phyloP scores from a whole-genome alignment of 2,797 vertebrate genomes.

The Fringilla coelebs region DNA sequence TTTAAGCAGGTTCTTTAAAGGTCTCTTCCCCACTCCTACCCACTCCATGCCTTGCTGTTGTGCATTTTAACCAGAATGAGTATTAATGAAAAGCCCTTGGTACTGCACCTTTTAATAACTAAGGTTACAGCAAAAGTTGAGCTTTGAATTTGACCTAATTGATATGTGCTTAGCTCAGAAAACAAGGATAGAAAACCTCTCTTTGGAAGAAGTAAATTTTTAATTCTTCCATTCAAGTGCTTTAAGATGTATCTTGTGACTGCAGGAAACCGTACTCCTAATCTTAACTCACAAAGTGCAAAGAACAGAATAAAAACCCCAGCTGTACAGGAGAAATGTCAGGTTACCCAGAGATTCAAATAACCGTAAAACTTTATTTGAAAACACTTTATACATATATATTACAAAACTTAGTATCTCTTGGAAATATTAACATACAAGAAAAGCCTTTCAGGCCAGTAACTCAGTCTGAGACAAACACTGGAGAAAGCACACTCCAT shows the following conservation, averaged over 20 bases:
- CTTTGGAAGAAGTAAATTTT: neutral
- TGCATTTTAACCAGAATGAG: neutral
- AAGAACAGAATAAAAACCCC: neutral
- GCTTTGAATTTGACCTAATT: neutral
- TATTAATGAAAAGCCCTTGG: neutral
- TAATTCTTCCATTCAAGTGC: neutral
- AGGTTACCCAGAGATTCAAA: neutral
- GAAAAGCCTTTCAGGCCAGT: neutral
- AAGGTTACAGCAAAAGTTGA: rapidly evolving
- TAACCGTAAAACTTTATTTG: neutral
- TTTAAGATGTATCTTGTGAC: neutral
- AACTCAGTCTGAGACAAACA: neutral
- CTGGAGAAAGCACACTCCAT: rapidly evolving
- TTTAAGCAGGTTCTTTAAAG: neutral
- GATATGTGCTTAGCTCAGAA: neutral
- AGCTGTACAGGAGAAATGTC: neutral
- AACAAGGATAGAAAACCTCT: rapidly evolving
- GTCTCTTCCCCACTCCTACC: neutral
- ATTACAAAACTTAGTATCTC: neutral
- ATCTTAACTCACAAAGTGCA: neutral
- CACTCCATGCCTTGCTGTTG: too few species aligned
- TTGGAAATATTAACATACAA: neutral
- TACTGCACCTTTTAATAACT: rapidly evolving
- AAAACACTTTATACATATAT: neutral
- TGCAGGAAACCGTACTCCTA: neutral